Evolutionary conservation across 2,888 invertebrate species (phyloP).

Genomic region (Ophion obscuratus): DNA sequence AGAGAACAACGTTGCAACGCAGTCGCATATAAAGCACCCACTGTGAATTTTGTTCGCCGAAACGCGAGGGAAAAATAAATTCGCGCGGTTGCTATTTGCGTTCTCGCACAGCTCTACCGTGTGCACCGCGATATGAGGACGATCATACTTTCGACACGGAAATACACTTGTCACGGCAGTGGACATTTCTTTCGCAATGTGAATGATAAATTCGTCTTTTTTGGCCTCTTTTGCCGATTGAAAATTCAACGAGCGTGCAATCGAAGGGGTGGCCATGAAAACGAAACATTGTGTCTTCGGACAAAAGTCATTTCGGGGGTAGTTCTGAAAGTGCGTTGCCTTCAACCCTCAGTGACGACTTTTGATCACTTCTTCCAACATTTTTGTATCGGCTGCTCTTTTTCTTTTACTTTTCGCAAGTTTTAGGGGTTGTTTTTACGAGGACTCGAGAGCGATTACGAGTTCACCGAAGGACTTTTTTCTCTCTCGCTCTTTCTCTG

Average conservation of each 20-base stretch:
- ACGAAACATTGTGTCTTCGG: background rate
- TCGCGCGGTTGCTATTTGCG: background rate
- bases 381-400: background rate
- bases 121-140: background rate
- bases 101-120: background rate
- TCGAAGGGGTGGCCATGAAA: background rate
- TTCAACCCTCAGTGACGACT: background rate
- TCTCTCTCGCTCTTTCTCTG: constrained; percentile 31
- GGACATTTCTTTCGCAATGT: background rate
- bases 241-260: no score
- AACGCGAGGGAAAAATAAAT: background rate
- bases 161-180: background rate
- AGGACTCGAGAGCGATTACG: constrained; percentile 42
- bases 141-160: background rate
- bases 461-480: constrained; percentile 62
- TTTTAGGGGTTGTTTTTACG: constrained; percentile 14
- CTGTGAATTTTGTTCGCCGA: background rate
- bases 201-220: background rate
- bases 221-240: background rate
- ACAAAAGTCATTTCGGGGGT: background rate
- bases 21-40: constrained; percentile 1
- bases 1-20: constrained; percentile 40
- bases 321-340: background rate
- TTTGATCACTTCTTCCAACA: background rate
- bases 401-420: background rate